Conservation (phyloP, 2,888 invertebrate genomes). For the Drosophila stalkeri region DNA sequence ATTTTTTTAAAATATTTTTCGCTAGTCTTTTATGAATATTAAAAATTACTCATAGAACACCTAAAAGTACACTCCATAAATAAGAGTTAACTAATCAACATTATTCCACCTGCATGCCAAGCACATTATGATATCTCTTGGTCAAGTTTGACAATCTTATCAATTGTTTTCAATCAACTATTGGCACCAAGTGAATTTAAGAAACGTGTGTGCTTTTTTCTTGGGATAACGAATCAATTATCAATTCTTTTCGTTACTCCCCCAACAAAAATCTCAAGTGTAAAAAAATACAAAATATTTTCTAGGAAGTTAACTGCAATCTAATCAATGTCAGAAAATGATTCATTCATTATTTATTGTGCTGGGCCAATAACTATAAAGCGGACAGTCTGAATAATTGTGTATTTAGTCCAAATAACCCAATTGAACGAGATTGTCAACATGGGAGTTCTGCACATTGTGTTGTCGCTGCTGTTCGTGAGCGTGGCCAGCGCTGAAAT, state of each 20-base stretch:
- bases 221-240: conserved; percentile 13
- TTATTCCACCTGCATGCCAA: neutral
- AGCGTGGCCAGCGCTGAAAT: conserved; percentile 17
- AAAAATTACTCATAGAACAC: conserved; percentile 4
- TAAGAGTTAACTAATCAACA: neutral
- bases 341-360: conserved; percentile 12
- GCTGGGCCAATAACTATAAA: conserved; percentile 16
- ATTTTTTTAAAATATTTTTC: neutral
- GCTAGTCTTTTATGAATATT: neutral
- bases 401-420: conserved; percentile 10
- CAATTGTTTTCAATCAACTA: neutral
- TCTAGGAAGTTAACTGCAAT: conserved; percentile 23
- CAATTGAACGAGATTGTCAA: neutral
- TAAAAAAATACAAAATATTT: neutral
- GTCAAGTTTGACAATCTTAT: conserved; percentile 27
- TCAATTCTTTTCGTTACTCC: conserved; percentile 2
- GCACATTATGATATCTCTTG: neutral
- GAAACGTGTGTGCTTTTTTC: neutral
- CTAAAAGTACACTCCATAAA: conserved; percentile 49
- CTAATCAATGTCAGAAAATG: conserved; percentile 34
- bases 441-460: conserved; percentile 25
- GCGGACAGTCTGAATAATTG: neutral
- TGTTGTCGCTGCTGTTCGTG: conserved; percentile 24
- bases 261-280: conserved; percentile 11
- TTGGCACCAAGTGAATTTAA: neutral